These are phyloP conservation scores for Dromaius novaehollandiae DNA, from an alignment of 2,113 vertebrate species.

Conservation along the genomic window DNA sequence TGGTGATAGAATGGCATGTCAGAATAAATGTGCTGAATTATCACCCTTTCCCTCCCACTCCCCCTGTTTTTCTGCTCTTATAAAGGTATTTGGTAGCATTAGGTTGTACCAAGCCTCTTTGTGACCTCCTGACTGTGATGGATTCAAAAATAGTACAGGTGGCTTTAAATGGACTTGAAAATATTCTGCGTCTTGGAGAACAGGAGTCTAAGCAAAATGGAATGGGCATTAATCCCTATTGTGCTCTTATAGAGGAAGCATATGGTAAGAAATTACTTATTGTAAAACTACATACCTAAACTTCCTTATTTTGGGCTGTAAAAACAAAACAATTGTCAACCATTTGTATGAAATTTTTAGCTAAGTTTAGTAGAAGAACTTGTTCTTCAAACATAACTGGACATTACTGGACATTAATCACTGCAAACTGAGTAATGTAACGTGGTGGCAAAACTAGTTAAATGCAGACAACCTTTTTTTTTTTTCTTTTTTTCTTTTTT, in stretches of 20 bases:
- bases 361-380: background rate
- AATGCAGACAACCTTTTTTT: background rate
- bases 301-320: background rate
- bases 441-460: background rate
- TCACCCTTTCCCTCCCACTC: background rate
- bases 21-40: background rate
- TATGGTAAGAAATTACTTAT: slow-evolving; percentile 77
- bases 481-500: no score
- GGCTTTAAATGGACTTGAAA: slow-evolving; percentile 91
- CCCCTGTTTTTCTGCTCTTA: background rate
- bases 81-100: slow-evolving; percentile 89
- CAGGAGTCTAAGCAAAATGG: slow-evolving; percentile 89
- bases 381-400: background rate
- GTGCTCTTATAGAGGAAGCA: slow-evolving; percentile 90
- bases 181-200: slow-evolving; percentile 89
- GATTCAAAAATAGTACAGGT: slow-evolving; percentile 94
- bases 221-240: slow-evolving; percentile 87
- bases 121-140: slow-evolving; percentile 92
- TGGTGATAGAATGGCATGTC: background rate
- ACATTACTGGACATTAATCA: background rate
- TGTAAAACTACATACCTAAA: background rate
- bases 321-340: background rate
- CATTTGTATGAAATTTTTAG: background rate
- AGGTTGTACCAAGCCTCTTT: slow-evolving; percentile 91
- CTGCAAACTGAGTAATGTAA: background rate